Percentiles rank a stretch among this genome's conserved stretches.
phyloP scores from a whole-genome alignment of 2,113 vertebrate species.

The Pelodiscus sinensis region DNA sequence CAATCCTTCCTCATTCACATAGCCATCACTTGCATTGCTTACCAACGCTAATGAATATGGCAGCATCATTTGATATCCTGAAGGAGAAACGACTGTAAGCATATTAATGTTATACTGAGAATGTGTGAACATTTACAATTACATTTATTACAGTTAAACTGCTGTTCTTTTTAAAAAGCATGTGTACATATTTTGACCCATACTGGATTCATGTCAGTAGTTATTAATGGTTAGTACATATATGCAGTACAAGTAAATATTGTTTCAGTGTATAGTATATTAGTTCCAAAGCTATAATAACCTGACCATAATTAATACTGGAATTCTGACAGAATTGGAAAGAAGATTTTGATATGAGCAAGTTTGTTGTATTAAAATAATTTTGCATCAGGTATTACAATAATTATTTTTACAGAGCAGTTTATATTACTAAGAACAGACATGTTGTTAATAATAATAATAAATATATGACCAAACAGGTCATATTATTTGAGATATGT shows the following conservation, averaged over 20 bases:
- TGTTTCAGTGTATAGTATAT: neutral
- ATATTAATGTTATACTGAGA: neutral
- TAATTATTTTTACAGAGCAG: neutral
- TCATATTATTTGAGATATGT: accelerated
- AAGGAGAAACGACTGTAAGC: constrained; percentile 97
- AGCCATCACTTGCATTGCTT: constrained; percentile 98
- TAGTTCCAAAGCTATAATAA: neutral
- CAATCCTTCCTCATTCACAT: constrained; percentile 97
- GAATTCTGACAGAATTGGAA: neutral
- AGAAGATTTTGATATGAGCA: neutral
- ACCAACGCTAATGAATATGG: constrained; percentile 97
- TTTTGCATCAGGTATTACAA: neutral
- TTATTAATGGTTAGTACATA: neutral
- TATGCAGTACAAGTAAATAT: neutral
- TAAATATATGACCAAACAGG: neutral
- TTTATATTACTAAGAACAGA: neutral
- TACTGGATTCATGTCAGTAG: neutral
- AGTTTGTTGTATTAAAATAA: neutral
- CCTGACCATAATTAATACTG: neutral
- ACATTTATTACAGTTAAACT: neutral
- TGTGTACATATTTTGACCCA: accelerated
- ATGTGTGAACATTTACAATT: neutral
- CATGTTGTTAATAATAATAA: neutral
- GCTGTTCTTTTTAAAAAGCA: accelerated
- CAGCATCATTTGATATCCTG: constrained; percentile 95